Evolutionary conservation across 2,888 invertebrate genomes (phyloP).

Genomic region (Eulithis prunata): DNA sequence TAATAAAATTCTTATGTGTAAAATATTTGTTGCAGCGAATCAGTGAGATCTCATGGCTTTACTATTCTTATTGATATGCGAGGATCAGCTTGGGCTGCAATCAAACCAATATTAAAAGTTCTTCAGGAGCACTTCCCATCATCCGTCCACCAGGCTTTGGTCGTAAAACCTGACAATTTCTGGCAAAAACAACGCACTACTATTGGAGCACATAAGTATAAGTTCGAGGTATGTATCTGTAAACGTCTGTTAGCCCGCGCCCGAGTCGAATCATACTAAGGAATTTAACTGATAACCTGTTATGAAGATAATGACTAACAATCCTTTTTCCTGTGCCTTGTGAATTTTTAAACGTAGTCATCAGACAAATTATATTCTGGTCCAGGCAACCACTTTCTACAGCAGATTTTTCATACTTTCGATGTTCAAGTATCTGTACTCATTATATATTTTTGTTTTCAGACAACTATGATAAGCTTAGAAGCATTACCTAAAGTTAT

Average conservation of each 20-base stretch:
- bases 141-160: slow-evolving; percentile 96
- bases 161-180: slow-evolving; percentile 99
- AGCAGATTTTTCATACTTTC: too few species aligned
- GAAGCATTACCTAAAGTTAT: slow-evolving; percentile 97
- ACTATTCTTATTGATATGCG: slow-evolving; percentile 99
- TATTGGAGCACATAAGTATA: slow-evolving; percentile 98
- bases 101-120: slow-evolving; percentile 98
- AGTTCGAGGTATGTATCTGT: slow-evolving; percentile 93
- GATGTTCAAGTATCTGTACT: neutral
- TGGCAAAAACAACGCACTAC: slow-evolving; percentile 99
- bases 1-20: neutral
- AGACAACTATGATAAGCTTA: slow-evolving; percentile 98
- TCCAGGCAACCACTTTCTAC: too few species aligned
- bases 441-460: slow-evolving; percentile 58
- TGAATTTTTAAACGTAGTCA: too few species aligned
- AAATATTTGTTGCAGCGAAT: slow-evolving; percentile 88
- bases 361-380: too few species aligned
- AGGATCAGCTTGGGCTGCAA: slow-evolving; percentile 97
- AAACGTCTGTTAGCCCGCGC: neutral
- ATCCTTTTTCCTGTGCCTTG: neutral
- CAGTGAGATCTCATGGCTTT: slow-evolving; percentile 94
- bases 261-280: neutral
- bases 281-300: neutral
- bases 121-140: slow-evolving; percentile 98
- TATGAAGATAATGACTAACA: neutral